These are phyloP conservation scores for Odontamblyopus rebecca DNA, from an alignment of 2,797 vertebrate genomes.

Conservation along the genomic window DNA sequence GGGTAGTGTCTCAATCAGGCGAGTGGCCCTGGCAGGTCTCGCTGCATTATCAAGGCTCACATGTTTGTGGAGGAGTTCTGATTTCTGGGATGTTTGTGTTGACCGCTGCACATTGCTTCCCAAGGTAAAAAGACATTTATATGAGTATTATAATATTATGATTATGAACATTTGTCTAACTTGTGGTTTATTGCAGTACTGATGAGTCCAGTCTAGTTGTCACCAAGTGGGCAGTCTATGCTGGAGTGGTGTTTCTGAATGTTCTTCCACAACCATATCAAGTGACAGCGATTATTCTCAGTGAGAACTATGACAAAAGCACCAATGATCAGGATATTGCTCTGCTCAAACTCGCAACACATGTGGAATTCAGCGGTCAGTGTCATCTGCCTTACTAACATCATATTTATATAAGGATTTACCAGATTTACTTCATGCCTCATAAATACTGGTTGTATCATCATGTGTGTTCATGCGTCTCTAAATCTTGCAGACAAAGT, in stretches of 20 bases:
- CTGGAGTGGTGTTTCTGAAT: constrained; percentile 76
- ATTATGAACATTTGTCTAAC: neutral
- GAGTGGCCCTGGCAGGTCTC: constrained; percentile 93
- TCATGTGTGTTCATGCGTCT: neutral
- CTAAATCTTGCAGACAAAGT: constrained; percentile 74
- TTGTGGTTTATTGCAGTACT: constrained; percentile 5
- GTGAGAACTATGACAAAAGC: constrained; percentile 76
- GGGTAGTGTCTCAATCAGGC: constrained; percentile 69
- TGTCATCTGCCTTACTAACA: constrained; percentile 9
- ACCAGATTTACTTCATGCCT: neutral
- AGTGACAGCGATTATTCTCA: constrained; percentile 80
- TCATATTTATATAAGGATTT: neutral
- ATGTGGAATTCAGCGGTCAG: constrained; percentile 66
- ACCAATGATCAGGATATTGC: constrained; percentile 85
- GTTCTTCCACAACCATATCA: constrained; percentile 53
- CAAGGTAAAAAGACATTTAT: constrained; percentile 65
- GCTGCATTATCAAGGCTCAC: constrained; percentile 73
- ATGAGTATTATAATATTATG: neutral
- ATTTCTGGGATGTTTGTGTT: constrained; percentile 84
- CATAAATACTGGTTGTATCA: no score
- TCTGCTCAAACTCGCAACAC: constrained; percentile 78
- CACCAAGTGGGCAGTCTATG: constrained; percentile 79
- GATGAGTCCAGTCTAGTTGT: constrained; percentile 52
- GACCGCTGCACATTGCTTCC: constrained; percentile 91
- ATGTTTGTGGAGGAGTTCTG: constrained; percentile 85